Base-by-base conservation (phyloP, 2,888 invertebrate species). In the Agonum fuliginosum region DNA sequence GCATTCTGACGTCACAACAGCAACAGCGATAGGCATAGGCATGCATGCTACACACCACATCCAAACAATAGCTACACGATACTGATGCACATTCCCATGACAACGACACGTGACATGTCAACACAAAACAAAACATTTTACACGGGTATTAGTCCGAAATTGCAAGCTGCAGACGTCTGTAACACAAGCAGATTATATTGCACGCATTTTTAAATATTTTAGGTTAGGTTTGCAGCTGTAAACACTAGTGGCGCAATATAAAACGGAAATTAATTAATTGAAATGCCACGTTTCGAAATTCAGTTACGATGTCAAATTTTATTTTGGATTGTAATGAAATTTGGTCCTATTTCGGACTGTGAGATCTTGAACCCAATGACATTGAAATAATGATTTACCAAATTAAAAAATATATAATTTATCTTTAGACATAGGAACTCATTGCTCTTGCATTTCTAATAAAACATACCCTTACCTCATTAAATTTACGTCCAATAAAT, bases 161-260 rank as follows among this genome's bases (percentile, higher is more conserved):
- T 62, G 58, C 58, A 62, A 62, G 58, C 58, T 30, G 58, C 30
- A 62, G 58, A 17, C 58, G 58, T 62, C 58, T 62, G 58, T 62
- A 62, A 62, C 58, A 62, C 30, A 62, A 62, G 58, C 58, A 62
- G 22, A 54, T 54, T 54, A 54, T 22, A 54, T 54, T 54, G 22
- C 58, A 58, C 54, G 48, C 48, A 48, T 72, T 51, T 54, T 24
- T 24, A 54, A 54, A 24, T 54, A 24, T 20, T 54, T 54, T 37
- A 37, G n/a, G n/a, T n/a, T n/a, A n/a, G n/a, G n/a, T n/a, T n/a
- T n/a, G n/a, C n/a, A n/a, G n/a, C n/a, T n/a, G n/a, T n/a, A n/a
- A n/a, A n/a, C n/a, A n/a, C n/a, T n/a, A n/a, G n/a, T n/a, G n/a
- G n/a, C n/a, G n/a, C n/a, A n/a, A n/a, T n/a, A n/a, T n/a, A n/a